Conservation (phyloP, 2,797 vertebrate species). For the Diglossa cyanea region DNA sequence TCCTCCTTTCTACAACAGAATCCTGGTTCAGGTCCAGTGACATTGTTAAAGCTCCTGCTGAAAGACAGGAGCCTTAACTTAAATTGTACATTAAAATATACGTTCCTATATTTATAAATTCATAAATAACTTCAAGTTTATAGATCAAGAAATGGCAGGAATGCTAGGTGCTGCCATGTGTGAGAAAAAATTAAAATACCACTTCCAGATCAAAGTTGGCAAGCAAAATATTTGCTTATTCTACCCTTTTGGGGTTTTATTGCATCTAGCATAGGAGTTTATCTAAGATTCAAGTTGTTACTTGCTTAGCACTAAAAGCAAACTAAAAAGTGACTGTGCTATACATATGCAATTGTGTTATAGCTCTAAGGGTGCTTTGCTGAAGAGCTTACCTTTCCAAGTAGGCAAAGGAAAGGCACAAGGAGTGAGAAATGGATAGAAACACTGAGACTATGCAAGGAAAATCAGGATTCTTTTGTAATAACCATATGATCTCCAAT, state of each 20-base stretch:
- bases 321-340: background rate
- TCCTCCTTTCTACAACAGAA: background rate
- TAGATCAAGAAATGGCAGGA: background rate
- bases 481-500: background rate
- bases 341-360: background rate
- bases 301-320: background rate
- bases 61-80: background rate
- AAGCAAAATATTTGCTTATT: background rate
- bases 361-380: background rate
- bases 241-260: background rate
- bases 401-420: background rate
- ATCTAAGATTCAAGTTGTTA: background rate
- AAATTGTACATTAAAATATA: background rate
- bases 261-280: background rate
- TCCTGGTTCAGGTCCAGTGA: background rate
- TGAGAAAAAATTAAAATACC: background rate
- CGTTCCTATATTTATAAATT: background rate
- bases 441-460: background rate
- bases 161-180: background rate
- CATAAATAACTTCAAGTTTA: background rate
- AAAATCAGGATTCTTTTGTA: background rate
- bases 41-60: background rate
- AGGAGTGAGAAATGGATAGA: background rate
- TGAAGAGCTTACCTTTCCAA: background rate
- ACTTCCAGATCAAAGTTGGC: background rate